These are phyloP conservation scores for Xestia xanthographa DNA, from an alignment of 2,888 invertebrate genomes.

Conservation along the genomic window DNA sequence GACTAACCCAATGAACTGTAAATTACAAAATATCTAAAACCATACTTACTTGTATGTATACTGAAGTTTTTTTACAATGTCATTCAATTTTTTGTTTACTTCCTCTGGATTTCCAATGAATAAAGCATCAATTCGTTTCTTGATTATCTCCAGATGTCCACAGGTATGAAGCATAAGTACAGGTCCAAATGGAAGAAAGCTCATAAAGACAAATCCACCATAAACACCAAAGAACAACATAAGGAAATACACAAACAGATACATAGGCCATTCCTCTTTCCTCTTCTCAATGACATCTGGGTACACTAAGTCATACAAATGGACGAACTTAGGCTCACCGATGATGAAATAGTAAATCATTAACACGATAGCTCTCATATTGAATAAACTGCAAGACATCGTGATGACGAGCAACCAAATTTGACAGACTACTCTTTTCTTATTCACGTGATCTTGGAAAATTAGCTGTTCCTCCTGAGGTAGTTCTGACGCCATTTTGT, in stretches of 20 bases:
- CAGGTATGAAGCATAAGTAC: constrained; percentile 54
- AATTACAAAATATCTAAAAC: constrained; percentile 11
- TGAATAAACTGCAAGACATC: constrained; percentile 7
- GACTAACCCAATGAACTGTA: constrained; percentile 19
- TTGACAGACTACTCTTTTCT: not conserved
- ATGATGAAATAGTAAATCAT: constrained; percentile 31
- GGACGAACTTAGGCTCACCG: constrained; percentile 37
- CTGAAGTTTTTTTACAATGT: constrained; percentile 43
- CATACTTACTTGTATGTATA: constrained; percentile 49
- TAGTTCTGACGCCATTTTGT: constrained; percentile 11
- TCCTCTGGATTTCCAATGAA: constrained; percentile 20
- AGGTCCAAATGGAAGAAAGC: constrained; percentile 48
- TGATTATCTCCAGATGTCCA: constrained; percentile 53
- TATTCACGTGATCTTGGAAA: not conserved
- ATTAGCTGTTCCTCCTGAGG: constrained; percentile 5
- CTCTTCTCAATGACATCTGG: constrained; percentile 42
- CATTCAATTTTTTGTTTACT: constrained; percentile 23
- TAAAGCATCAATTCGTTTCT: constrained; percentile 27
- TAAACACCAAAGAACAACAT: constrained; percentile 12
- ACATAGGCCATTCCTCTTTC: constrained; percentile 36
- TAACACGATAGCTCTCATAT: constrained; percentile 20
- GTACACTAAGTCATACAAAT: constrained; percentile 43
- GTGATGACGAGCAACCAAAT: not conserved
- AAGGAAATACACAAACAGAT: constrained; percentile 13
- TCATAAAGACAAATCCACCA: constrained; percentile 15